Percentiles rank a stretch among this genome's conserved stretches.
These are phyloP conservation scores for Melitaea athalia DNA, from an alignment of 2,888 invertebrate genomes.

Conservation along the genomic window DNA sequence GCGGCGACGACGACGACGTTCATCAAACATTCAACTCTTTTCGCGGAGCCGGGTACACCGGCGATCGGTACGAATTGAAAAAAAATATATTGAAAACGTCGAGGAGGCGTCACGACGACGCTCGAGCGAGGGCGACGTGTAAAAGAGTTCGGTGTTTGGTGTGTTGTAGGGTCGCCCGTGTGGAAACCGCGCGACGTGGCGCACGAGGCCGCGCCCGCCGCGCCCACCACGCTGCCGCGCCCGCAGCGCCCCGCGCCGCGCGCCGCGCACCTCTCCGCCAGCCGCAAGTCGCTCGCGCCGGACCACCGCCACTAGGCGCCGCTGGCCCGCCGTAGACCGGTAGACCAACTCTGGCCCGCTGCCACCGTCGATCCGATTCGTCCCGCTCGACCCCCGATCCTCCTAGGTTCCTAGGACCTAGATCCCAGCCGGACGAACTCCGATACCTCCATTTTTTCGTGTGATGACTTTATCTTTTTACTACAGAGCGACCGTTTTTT, in stretches of 20 bases:
- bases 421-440: not conserved
- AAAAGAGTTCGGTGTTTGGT: slow-evolving; percentile 84
- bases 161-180: slow-evolving; percentile 97
- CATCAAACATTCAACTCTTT: slow-evolving; percentile 84
- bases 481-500: not conserved
- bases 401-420: no score
- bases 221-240: slow-evolving; percentile 73
- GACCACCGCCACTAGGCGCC: slow-evolving; percentile 71
- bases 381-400: not conserved
- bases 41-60: slow-evolving; percentile 64
- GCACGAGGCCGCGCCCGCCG: slow-evolving; percentile 80
- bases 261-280: slow-evolving; percentile 74
- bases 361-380: not conserved
- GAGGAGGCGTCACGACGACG: slow-evolving; percentile 35
- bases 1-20: slow-evolving; percentile 65
- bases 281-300: slow-evolving; percentile 80
- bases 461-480: not conserved
- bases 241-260: slow-evolving; percentile 75
- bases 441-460: not conserved
- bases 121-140: slow-evolving; percentile 45
- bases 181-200: slow-evolving; percentile 97
- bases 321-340: slow-evolving; percentile 27
- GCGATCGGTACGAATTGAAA: slow-evolving; percentile 62
- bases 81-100: slow-evolving; percentile 56
- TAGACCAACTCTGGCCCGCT: not conserved